Percentiles rank a stretch among this genome's conserved stretches.
These are phyloP conservation scores for Cantharis rustica DNA, from an alignment of 2,888 invertebrate genomes.

Conservation along the genomic window DNA sequence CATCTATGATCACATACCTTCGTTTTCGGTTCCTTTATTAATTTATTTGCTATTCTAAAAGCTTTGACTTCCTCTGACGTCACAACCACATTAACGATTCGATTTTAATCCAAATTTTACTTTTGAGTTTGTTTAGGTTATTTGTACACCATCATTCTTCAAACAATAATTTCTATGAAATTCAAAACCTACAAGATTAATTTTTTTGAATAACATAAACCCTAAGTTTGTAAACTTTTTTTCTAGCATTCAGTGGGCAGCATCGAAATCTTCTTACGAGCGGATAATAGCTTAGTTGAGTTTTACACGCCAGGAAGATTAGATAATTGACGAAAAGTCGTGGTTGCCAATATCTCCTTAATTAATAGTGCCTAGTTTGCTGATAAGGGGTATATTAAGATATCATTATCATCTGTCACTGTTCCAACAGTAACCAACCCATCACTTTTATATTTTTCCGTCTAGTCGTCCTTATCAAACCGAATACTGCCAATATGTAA, in stretches of 20 bases:
- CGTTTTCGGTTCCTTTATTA: background rate
- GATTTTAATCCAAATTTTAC: background rate
- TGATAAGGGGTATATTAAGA: conserved; percentile 23
- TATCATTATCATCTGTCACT: conserved; percentile 24
- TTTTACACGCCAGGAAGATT: conserved; percentile 19
- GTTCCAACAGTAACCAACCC: conserved; percentile 7
- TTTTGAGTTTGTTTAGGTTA: background rate
- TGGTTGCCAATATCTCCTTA: conserved; percentile 26
- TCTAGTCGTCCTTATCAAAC: background rate
- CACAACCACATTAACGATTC: background rate
- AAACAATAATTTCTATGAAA: background rate
- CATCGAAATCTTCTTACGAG: conserved; percentile 11
- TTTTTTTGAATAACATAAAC: background rate
- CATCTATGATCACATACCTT: background rate
- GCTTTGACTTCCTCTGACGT: background rate
- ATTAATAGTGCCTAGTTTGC: conserved; percentile 22
- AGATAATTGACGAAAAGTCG: conserved; percentile 22
- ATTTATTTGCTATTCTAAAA: background rate
- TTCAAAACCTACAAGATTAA: background rate
- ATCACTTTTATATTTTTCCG: conserved; percentile 17
- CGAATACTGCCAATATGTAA: background rate
- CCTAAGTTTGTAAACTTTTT: background rate
- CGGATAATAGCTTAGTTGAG: conserved; percentile 26
- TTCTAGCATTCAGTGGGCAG: conserved; percentile 21
- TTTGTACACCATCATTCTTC: background rate